These are phyloP conservation scores for Himalopsyche phryganea DNA, from an alignment of 1,140 invertebrate species.

Conservation along the genomic window DNA sequence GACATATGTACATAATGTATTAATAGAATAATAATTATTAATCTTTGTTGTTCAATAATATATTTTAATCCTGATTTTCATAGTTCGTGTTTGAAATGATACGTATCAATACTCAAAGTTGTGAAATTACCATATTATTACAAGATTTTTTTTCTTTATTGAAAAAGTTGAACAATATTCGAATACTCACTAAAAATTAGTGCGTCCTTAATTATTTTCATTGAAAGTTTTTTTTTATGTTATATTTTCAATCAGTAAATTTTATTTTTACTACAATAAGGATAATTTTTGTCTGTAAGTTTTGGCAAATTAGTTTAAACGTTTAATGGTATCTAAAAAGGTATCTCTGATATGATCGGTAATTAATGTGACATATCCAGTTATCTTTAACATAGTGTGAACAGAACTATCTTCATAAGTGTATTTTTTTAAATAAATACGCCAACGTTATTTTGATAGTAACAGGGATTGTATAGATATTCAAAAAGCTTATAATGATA, in stretches of 20 bases:
- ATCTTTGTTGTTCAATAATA: conserved; percentile 32
- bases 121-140: conserved; percentile 28
- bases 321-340: no score
- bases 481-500: conserved; percentile 26
- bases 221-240: no score
- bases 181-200: no score
- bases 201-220: no score
- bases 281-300: no score
- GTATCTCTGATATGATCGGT: conserved; percentile 32
- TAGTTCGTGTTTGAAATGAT: conserved; percentile 33
- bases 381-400: conserved; percentile 29
- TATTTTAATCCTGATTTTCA: conserved; percentile 34
- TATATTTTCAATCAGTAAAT: no score
- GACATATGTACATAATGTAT: conserved; percentile 33
- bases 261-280: no score
- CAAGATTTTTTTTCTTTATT: background rate
- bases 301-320: no score
- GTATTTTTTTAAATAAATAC: conserved; percentile 34
- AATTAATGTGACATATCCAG: conserved; percentile 36
- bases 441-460: conserved; percentile 34
- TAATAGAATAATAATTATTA: conserved; percentile 19
- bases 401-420: conserved; percentile 26
- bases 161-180: no score
- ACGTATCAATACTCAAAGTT: conserved; percentile 36
- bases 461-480: conserved; percentile 32